Evolutionary conservation across 2,797 vertebrate species (phyloP), one percentile per base, ranked within the genome.

Genomic region (Gila robusta): DNA sequence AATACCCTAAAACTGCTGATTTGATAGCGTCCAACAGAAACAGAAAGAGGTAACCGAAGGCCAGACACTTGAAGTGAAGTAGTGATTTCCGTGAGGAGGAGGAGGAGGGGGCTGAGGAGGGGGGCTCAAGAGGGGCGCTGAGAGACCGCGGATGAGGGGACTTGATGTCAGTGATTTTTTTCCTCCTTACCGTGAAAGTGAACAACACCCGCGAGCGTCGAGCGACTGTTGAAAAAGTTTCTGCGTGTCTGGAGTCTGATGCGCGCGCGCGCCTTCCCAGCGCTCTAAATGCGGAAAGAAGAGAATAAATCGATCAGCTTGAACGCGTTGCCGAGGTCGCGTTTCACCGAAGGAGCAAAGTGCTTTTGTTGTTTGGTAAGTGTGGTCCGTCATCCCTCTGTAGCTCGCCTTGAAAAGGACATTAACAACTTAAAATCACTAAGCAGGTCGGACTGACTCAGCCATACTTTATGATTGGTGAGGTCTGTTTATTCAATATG

Each of bases 321-420:
- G 74, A 9, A 41, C 39, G 64, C 71, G 35, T 39, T 54, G 10
- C 62, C 49, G 79, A 85, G 83, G 71, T 87, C 77, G 70, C 72
- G 47, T 74, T 82, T 84, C 82, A 70, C 28, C 79, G 80, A 39
- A 79, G 85, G 54, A 88, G 82, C 69, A 87, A 85, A 87, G 86
- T 83, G 87, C 81, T 83, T 77, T 79, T 87, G 64, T 74, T 83
- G 26, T 83, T 84, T 72, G 90, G 89, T 89, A 87, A 91, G 90
- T 91, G 84, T 86, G 81, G 79, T 89, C 79, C 52, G 41, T 83
- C 81, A 69, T 73, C 62, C 66, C 44, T 62, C 78, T 37, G 59
- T 17, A 86, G 39, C 44, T 80, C 37, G 47, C 44, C 59, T 67
- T 72, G 71, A 67, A 66, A 78, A 35, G 62, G 69, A 70, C 78